A percentile compares a stretch with the other conserved stretches of the same genome.
phyloP scores from a whole-genome alignment of 1,140 invertebrate species.

The Samia ricini region DNA sequence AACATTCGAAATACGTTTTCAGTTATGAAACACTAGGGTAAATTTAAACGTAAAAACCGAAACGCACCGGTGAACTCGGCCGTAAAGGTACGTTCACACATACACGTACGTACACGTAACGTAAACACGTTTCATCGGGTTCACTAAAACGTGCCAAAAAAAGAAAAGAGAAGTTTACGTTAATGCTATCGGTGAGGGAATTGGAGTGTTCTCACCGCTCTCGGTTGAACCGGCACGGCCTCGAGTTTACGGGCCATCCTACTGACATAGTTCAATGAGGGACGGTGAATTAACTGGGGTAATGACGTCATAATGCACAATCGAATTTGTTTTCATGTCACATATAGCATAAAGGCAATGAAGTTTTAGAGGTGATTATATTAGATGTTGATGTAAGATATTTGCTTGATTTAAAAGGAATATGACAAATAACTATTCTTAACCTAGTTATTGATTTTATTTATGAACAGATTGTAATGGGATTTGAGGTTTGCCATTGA shows the following conservation, averaged over 20 bases:
- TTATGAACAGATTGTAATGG: too few species aligned
- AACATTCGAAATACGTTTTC: neutral
- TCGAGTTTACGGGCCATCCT: neutral
- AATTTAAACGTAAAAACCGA: neutral
- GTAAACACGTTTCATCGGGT: conserved; percentile 10
- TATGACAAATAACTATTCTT: too few species aligned
- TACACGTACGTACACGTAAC: neutral
- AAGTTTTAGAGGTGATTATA: too few species aligned
- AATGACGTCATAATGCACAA: neutral
- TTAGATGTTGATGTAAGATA: too few species aligned
- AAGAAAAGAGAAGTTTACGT: neutral
- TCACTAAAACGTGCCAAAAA: conserved; percentile 7
- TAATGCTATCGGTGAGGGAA: conserved; percentile 10
- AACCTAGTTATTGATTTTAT: too few species aligned
- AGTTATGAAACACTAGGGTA: neutral
- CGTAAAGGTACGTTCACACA: neutral
- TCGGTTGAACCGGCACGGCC: conserved; percentile 1
- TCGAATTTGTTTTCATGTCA: too few species aligned
- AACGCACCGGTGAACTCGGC: neutral
- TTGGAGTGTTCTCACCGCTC: conserved; percentile 1
- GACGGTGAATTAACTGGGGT: neutral
- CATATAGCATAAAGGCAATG: too few species aligned
- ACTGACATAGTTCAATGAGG: neutral
- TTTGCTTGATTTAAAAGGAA: too few species aligned
- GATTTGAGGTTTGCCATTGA: too few species aligned